Evolutionary conservation across 2,888 invertebrate species (phyloP).

Genomic region (Aleiodes alternator): DNA sequence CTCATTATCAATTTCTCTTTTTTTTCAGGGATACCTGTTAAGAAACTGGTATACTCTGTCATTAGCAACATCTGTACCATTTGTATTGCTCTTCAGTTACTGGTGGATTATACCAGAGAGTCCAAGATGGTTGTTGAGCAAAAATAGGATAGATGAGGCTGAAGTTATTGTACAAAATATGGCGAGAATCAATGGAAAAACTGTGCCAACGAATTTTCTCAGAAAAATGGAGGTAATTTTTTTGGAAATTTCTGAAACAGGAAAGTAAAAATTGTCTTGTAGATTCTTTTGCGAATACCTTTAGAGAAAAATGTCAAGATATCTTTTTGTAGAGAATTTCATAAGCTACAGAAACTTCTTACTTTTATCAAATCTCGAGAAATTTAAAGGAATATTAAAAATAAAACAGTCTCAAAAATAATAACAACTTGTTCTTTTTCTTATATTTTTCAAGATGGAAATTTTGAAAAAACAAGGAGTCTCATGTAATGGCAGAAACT

Average conservation of each 20-base stretch:
- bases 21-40: slow-evolving; percentile 76
- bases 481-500: slow-evolving; percentile 71
- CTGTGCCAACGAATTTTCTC: slow-evolving; percentile 79
- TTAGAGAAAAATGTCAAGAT: not conserved
- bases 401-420: not conserved
- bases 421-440: slow-evolving; percentile 12
- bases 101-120: slow-evolving; percentile 84
- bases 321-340: slow-evolving; percentile 20
- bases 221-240: slow-evolving; percentile 78
- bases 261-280: slow-evolving; percentile 5
- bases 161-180: slow-evolving; percentile 80
- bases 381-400: not conserved
- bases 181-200: slow-evolving; percentile 80
- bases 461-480: slow-evolving; percentile 69
- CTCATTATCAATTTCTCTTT: not conserved
- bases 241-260: not conserved
- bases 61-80: slow-evolving; percentile 81
- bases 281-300: not conserved
- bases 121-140: slow-evolving; percentile 82
- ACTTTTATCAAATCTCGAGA: too few relatives aligned
- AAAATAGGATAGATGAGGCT: slow-evolving; percentile 82
- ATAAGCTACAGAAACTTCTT: not conserved
- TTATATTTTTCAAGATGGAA: slow-evolving; percentile 63
- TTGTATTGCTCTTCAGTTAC: slow-evolving; percentile 79
- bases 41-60: slow-evolving; percentile 81